Conservation (phyloP, 1,140 invertebrate genomes). For the Hypothenemus hampei region DNA sequence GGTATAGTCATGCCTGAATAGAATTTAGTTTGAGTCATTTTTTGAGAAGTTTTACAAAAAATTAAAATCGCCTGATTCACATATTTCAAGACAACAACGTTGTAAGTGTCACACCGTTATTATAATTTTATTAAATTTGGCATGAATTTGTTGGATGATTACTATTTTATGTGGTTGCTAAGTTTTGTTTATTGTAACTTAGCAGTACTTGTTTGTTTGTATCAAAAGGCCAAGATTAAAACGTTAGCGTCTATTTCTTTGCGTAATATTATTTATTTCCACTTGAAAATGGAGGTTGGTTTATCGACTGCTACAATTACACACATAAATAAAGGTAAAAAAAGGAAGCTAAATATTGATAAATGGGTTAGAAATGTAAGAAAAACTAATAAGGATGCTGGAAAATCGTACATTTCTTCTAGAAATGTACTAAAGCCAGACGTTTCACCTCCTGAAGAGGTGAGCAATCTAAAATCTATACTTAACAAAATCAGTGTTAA, state of each 20-base stretch:
- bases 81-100: too few species aligned
- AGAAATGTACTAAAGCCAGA: background rate
- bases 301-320: background rate
- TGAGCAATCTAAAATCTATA: background rate
- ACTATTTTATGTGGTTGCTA: too few species aligned
- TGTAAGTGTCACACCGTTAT: too few species aligned
- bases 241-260: background rate
- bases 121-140: too few species aligned
- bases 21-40: too few species aligned
- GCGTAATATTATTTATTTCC: background rate
- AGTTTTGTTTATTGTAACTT: too few species aligned
- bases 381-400: background rate
- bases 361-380: background rate
- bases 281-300: background rate
- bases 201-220: too few species aligned
- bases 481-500: too few species aligned
- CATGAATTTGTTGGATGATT: too few species aligned
- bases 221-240: background rate
- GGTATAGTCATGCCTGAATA: too few species aligned
- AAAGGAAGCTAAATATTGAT: background rate
- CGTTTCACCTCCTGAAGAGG: background rate
- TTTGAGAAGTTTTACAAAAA: too few species aligned
- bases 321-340: background rate
- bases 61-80: too few species aligned
- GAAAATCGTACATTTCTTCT: background rate